Conservation (phyloP, 2,888 invertebrate genomes). For the Lepidochrysops patricia region DNA sequence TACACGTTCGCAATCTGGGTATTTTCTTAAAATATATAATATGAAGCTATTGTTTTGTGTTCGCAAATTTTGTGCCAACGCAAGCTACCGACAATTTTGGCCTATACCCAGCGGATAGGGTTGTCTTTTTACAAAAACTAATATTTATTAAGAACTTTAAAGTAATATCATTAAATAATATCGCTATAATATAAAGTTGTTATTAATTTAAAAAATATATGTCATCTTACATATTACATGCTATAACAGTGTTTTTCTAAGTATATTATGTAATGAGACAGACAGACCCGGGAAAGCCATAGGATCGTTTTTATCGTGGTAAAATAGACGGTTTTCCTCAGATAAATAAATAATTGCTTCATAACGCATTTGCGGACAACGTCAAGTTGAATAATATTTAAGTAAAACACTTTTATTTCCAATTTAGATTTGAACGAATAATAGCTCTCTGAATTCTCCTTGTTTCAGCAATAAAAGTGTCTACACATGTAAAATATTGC, state of each 20-base stretch:
- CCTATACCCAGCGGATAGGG: neutral
- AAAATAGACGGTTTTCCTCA: too few species aligned
- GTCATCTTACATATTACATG: too few species aligned
- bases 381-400: neutral
- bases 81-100: neutral
- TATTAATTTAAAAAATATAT: too few species aligned
- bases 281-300: too few species aligned
- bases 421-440: neutral
- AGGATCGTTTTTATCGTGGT: too few species aligned
- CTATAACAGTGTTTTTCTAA: too few species aligned
- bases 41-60: neutral
- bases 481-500: conserved; percentile 8
- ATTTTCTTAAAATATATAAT: neutral
- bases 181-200: too few species aligned
- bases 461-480: conserved; percentile 1
- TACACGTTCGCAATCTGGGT: too few species aligned
- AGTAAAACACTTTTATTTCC: neutral
- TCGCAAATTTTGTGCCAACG: neutral
- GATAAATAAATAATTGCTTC: too few species aligned
- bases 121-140: neutral
- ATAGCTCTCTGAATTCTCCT: neutral
- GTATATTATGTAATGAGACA: too few species aligned
- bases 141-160: neutral
- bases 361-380: too few species aligned
- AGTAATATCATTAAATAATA: neutral